Evolutionary conservation across 2,888 invertebrate genomes (phyloP), one percentile per base, ranked within the genome.

Genomic region (Oithona nana): DNA sequence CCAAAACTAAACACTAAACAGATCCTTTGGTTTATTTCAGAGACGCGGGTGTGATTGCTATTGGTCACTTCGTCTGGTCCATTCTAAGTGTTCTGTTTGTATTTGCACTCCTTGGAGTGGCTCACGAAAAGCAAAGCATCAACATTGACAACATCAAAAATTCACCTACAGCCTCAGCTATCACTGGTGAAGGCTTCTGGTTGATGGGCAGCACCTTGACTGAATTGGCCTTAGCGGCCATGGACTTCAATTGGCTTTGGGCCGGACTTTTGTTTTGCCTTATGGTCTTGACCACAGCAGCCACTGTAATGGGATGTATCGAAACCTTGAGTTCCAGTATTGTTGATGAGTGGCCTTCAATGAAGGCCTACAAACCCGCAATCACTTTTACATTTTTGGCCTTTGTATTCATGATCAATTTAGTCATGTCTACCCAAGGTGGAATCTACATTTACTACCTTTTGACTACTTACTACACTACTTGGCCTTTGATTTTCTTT

Each of bases 401-500:
- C 24, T 28, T 48, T 2, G n/a, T 30, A 11, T 58, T 58, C 39
- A 58, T 58, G 49, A 24, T 39, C n/a, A 58, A 48, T 48, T n/a
- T 58, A 48, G 20, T 58, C 13, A 20, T 58, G 16, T n/a, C 48
- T 28, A 51, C 49, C 24, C 24, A 60, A 28, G 60, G 60, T 24
- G 60, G 60, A 13, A 60, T 60, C 24, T 28, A 60, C 51, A 49
- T 60, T 1, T 60, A 60, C 51, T 49, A 60, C 28, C 51, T 60
- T 2, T 16, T 60, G 24, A 51, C 24, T n/a, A 60, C 60, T n/a
- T 60, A 60, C 28, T 48, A 48, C 11, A 22, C 60, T 28, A 20
- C 22, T 16, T 60, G 60, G 60, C 60, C 60, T n/a, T 49, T 22
- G 50, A 2, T 60, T 8, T 28, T 60, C 2, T 48, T 48, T 60